These are phyloP conservation scores for Phrynocephalus versicolor DNA, from an alignment of 2,113 vertebrate genomes.

Conservation along the genomic window DNA sequence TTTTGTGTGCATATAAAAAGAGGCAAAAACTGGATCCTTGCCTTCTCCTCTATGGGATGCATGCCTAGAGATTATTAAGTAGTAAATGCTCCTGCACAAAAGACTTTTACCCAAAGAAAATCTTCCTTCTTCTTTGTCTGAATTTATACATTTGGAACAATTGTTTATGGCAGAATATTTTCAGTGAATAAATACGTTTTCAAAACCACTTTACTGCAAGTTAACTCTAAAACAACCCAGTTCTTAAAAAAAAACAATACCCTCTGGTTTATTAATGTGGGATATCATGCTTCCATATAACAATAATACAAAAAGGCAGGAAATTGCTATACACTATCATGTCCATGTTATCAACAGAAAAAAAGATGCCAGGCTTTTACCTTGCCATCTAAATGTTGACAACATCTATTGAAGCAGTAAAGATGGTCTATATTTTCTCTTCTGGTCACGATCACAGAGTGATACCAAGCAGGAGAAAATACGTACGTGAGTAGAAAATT, in stretches of 20 bases:
- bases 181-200: background rate
- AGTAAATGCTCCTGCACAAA: background rate
- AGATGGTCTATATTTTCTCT: no score
- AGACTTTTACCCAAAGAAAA: background rate
- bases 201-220: background rate
- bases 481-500: no score
- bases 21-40: background rate
- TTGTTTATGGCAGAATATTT: background rate
- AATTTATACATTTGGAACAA: conserved; percentile 10
- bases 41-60: conserved; percentile 11
- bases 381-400: no score
- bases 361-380: no score
- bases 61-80: background rate
- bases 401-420: no score
- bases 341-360: no score
- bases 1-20: background rate
- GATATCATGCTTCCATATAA: no score
- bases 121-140: background rate
- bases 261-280: no score
- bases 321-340: no score
- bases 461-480: no score
- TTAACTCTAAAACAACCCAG: background rate
- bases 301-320: no score
- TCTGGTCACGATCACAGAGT: no score
- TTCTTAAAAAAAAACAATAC: background rate